Percentiles rank a stretch among this genome's conserved stretches.
These are phyloP conservation scores for Caenorhabditis sp. DNA, from an alignment of 2,888 invertebrate species.

Conservation along the genomic window DNA sequence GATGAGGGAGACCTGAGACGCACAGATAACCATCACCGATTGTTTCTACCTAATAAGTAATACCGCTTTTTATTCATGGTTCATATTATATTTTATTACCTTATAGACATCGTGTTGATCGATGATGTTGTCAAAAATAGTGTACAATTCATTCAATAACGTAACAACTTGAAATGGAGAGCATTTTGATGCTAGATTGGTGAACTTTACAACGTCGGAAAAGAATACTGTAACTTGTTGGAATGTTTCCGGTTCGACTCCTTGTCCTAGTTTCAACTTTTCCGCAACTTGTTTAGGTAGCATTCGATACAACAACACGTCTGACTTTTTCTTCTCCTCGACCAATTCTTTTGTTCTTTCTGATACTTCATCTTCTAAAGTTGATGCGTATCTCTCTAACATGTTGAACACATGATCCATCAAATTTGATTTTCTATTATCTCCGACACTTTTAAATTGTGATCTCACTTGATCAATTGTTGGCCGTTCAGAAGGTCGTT, in stretches of 20 bases:
- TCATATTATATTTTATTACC: too few species aligned
- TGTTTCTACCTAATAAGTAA: conserved; percentile 27
- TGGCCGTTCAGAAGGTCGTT: conserved; percentile 54
- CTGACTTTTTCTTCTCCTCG: conserved; percentile 66
- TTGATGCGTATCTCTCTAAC: conserved; percentile 56
- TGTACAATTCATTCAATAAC: conserved; percentile 66
- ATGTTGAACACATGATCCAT: conserved; percentile 66
- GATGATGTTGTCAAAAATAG: conserved; percentile 64
- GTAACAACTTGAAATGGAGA: conserved; percentile 59
- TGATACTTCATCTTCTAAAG: conserved; percentile 55
- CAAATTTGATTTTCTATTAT: conserved; percentile 48
- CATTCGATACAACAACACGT: conserved; percentile 61
- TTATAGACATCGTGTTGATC: conserved; percentile 68
- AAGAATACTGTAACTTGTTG: conserved; percentile 60
- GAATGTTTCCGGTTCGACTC: conserved; percentile 55
- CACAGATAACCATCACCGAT: conserved; percentile 59
- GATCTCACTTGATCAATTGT: conserved; percentile 43
- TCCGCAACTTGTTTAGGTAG: conserved; percentile 59
- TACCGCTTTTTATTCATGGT: too few species aligned
- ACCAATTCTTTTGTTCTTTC: conserved; percentile 53
- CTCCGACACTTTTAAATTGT: conserved; percentile 20
- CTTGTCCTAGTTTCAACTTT: conserved; percentile 57
- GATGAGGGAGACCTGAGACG: conserved; percentile 54
- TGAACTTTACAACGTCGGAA: conserved; percentile 61
- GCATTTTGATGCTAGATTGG: conserved; percentile 52